Percentiles rank a stretch among this genome's conserved stretches.
Conservation (phyloP, 2,888 invertebrate species). For the Steinernema carpocapsae region DNA sequence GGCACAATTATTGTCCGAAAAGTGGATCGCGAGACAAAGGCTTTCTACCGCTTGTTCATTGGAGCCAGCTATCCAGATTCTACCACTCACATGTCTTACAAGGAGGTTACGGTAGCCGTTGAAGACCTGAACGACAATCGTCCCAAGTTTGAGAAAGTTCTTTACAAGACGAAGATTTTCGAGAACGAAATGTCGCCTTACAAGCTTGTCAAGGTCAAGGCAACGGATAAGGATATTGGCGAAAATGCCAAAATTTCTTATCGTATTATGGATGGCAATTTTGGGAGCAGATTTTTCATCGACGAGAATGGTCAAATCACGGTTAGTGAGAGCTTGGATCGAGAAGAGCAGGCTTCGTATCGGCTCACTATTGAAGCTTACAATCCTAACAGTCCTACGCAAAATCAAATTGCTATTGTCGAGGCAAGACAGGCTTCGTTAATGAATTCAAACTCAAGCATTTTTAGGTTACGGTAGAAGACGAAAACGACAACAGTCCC, state of each 20-base stretch:
- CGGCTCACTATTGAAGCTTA: constrained; percentile 87
- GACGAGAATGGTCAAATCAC: constrained; percentile 75
- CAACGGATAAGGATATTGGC: constrained; percentile 83
- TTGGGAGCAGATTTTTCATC: constrained; percentile 77
- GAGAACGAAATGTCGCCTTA: constrained; percentile 47
- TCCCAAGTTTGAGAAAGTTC: constrained; percentile 77
- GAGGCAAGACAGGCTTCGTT: constrained; percentile 76
- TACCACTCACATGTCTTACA: constrained; percentile 45
- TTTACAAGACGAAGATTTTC: constrained; percentile 51
- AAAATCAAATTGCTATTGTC: constrained; percentile 79
- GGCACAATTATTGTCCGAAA: constrained; percentile 1
- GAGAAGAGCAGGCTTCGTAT: constrained; percentile 72
- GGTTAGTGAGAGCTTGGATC: constrained; percentile 48
- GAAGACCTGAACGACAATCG: constrained; percentile 89
- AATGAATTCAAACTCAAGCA: no score
- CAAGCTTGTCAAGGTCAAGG: constrained; percentile 77
- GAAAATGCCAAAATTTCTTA: constrained; percentile 84
- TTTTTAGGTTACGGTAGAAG: constrained; percentile 75
- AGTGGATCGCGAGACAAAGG: constrained; percentile 17
- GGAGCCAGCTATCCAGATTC: constrained; percentile 34
- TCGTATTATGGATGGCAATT: constrained; percentile 75
- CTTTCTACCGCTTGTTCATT: not conserved
- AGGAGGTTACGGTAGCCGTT: constrained; percentile 44
- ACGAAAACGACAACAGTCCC: constrained; percentile 93
- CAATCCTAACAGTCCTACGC: constrained; percentile 83